These are phyloP conservation scores for Spizaetus ornatus DNA, from an alignment of 2,113 vertebrate genomes.

Conservation along the genomic window DNA sequence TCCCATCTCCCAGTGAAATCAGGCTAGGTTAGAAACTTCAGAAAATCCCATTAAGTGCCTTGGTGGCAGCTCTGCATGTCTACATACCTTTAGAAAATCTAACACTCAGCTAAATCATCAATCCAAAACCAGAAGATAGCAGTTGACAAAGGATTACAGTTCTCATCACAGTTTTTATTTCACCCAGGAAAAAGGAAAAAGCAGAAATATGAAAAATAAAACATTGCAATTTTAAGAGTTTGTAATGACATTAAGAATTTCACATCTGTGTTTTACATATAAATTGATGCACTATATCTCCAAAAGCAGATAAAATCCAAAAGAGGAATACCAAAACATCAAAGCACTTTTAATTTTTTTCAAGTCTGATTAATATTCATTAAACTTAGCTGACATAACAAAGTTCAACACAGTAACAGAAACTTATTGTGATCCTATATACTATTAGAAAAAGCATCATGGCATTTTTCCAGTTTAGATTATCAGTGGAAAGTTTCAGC, in stretches of 20 bases:
- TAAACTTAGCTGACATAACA: background rate
- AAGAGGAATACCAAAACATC: background rate
- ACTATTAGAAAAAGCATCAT: background rate
- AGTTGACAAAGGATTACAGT: background rate
- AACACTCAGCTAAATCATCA: background rate
- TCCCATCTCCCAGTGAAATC: background rate
- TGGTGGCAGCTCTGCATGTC: background rate
- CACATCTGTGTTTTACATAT: background rate
- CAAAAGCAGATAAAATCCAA: background rate
- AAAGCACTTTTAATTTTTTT: background rate
- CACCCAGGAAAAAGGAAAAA: background rate
- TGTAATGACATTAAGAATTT: background rate
- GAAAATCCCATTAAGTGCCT: background rate
- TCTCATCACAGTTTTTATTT: background rate
- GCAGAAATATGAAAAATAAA: background rate
- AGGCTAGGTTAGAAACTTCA: background rate
- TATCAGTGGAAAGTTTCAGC: background rate
- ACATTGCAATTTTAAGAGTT: background rate
- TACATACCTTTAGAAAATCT: background rate
- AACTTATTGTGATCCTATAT: background rate
- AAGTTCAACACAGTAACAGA: background rate
- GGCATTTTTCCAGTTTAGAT: background rate
- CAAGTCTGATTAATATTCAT: background rate
- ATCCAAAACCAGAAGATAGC: background rate
- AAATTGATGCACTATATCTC: background rate